Percentiles rank a stretch among this genome's conserved stretches.
These are phyloP conservation scores for Drosophila leontia DNA, from an alignment of 1,140 invertebrate genomes.

Conservation along the genomic window DNA sequence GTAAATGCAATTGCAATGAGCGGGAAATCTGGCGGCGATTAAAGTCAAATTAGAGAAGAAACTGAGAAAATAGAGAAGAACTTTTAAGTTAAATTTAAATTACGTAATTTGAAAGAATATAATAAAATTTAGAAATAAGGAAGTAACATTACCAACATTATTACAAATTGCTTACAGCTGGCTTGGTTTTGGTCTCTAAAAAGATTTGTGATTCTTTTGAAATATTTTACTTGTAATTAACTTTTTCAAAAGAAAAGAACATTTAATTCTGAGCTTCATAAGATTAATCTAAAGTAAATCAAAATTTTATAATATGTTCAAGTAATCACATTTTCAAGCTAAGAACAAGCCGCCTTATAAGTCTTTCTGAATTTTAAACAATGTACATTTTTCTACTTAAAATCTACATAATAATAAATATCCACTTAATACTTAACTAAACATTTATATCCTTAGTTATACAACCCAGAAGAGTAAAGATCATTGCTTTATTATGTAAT, in stretches of 20 bases:
- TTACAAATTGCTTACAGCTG: background rate
- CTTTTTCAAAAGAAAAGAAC: background rate
- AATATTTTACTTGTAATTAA: background rate
- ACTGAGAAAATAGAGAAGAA: background rate
- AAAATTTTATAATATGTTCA: background rate
- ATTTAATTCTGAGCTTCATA: background rate
- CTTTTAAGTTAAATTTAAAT: too few relatives aligned
- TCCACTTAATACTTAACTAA: background rate
- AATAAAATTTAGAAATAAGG: too few relatives aligned
- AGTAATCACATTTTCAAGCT: background rate
- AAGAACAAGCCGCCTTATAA: background rate
- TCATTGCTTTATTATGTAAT: constrained; percentile 4
- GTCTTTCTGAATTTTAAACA: background rate
- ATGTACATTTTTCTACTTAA: background rate
- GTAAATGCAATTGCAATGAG: constrained; percentile 4
- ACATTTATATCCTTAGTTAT: background rate
- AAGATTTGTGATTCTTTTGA: background rate
- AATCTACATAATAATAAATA: background rate
- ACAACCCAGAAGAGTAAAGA: background rate
- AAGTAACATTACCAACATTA: background rate
- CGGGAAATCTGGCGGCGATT: constrained; percentile 5
- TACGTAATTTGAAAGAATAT: too few relatives aligned
- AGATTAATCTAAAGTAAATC: background rate
- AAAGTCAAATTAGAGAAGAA: constrained; percentile 12
- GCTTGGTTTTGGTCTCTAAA: background rate